phyloP scores from a whole-genome alignment of 2,797 vertebrate genomes.

The Hyperoplus immaculatus region DNA sequence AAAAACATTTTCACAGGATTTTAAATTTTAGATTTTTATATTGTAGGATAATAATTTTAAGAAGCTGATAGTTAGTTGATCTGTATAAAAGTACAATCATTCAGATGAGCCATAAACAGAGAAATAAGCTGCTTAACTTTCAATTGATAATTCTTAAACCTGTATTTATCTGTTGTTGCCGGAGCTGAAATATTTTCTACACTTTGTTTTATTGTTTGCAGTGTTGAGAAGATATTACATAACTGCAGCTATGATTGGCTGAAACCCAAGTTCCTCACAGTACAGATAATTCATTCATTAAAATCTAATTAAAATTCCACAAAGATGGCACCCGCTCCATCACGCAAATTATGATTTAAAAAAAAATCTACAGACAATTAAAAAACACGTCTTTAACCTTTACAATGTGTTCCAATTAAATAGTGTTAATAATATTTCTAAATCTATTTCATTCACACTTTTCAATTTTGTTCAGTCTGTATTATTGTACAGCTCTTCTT shows the following conservation, averaged over 20 bases:
- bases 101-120: neutral
- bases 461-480: too few species aligned
- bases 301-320: slow-evolving; percentile 61
- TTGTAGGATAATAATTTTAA: too few species aligned
- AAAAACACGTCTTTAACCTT: slow-evolving; percentile 1
- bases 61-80: too few species aligned
- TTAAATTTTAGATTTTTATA: too few species aligned
- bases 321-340: slow-evolving; percentile 18
- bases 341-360: neutral
- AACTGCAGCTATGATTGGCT: slow-evolving; percentile 34
- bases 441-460: too few species aligned
- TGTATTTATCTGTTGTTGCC: neutral
- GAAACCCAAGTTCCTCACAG: slow-evolving; percentile 29
- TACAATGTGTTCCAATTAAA: neutral
- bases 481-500: too few species aligned
- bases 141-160: neutral
- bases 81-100: neutral
- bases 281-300: slow-evolving; percentile 31
- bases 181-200: neutral
- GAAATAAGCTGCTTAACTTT: too few species aligned
- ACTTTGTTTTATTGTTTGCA: slow-evolving; percentile 9
- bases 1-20: neutral
- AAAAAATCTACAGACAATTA: neutral
- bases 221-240: slow-evolving; percentile 24
- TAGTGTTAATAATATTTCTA: neutral